Conservation (phyloP, 2,113 vertebrate genomes). For the Tursiops truncatus region DNA sequence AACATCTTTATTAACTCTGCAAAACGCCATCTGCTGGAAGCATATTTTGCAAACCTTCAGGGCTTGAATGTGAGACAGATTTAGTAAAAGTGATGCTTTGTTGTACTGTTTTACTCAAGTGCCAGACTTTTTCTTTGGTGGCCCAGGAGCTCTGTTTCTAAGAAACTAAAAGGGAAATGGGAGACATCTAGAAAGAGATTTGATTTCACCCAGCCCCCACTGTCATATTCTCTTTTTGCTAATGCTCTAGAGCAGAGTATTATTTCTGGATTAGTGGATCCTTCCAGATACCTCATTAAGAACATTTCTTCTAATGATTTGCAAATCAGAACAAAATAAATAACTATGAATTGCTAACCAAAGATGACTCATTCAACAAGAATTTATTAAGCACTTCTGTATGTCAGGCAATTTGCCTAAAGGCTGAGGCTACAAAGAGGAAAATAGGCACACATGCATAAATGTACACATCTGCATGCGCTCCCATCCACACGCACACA, state of each 20-base stretch:
- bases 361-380: not conserved
- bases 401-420: not conserved
- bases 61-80: not conserved
- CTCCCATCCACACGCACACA: fast-evolving
- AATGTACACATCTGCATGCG: not conserved
- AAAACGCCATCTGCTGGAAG: slow-evolving; percentile 63
- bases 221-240: not conserved
- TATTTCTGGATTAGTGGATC: not conserved
- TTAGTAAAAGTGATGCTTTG: slow-evolving; percentile 30
- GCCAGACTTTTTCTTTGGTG: not conserved
- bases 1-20: slow-evolving; percentile 66
- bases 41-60: slow-evolving; percentile 40
- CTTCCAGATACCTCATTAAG: not conserved
- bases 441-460: not conserved
- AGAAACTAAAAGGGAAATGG: not conserved
- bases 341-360: not conserved
- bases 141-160: slow-evolving; percentile 17
- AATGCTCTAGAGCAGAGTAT: not conserved
- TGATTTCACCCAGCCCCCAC: not conserved
- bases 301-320: not conserved
- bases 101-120: not conserved
- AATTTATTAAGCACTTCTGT: not conserved
- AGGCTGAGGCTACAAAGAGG: not conserved
- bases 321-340: not conserved
- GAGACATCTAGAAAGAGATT: not conserved